These are phyloP conservation scores for Epistrophella euchroma DNA, from an alignment of 2,888 invertebrate genomes.

Conservation along the genomic window DNA sequence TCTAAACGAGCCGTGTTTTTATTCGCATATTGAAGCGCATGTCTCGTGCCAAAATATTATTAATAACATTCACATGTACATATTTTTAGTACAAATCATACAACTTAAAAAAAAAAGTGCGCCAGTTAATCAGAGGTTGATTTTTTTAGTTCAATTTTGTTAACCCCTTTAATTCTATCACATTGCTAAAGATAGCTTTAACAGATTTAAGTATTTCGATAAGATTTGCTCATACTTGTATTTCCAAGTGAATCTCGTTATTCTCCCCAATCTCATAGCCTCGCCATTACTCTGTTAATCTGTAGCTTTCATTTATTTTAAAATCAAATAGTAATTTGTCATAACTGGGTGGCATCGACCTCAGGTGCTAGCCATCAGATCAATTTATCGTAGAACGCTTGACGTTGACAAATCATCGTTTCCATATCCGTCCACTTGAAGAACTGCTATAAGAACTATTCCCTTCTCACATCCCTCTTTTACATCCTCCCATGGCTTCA, in stretches of 20 bases:
- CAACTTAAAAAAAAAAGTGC: too few relatives aligned
- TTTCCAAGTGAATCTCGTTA: not conserved
- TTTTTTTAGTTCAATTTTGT: too few relatives aligned
- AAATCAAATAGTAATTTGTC: slow-evolving; percentile 43
- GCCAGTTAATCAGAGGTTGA: too few relatives aligned
- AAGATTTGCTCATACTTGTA: not conserved
- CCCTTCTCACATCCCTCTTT: not conserved
- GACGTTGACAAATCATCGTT: slow-evolving; percentile 52
- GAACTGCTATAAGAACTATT: slow-evolving; percentile 26
- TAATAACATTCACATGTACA: too few relatives aligned
- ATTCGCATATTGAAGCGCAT: too few relatives aligned
- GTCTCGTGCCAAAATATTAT: too few relatives aligned
- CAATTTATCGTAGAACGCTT: slow-evolving; percentile 28
- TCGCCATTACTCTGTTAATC: not conserved
- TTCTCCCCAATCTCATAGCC: not conserved
- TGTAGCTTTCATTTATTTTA: slow-evolving; percentile 19
- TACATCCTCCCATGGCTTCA: not conserved
- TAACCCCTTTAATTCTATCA: too few relatives aligned
- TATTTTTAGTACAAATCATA: too few relatives aligned
- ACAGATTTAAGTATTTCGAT: not conserved
- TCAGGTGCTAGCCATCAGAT: slow-evolving; percentile 43
- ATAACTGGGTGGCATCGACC: slow-evolving; percentile 27
- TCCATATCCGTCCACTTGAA: slow-evolving; percentile 47
- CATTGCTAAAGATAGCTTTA: too few relatives aligned
- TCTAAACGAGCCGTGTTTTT: too few relatives aligned